A percentile compares a stretch with the other conserved stretches of the same genome.
phyloP scores from a whole-genome alignment of 2,888 invertebrate species.

The Sphecodes monilicornis region DNA sequence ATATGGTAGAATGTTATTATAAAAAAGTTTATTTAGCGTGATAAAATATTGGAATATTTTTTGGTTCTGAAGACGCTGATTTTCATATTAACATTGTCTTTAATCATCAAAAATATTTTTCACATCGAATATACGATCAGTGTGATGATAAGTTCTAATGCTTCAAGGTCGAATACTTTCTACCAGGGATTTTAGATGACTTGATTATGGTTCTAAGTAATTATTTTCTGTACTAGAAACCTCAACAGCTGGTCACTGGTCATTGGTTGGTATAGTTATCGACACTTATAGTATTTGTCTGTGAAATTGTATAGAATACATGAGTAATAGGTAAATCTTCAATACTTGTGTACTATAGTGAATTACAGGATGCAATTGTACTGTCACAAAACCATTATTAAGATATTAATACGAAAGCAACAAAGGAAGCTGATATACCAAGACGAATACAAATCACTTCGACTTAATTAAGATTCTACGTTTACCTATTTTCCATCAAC shows the following conservation, averaged over 20 bases:
- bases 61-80: too few species aligned
- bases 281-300: background rate
- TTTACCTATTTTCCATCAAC: background rate
- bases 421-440: conserved; percentile 35
- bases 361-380: conserved; percentile 39
- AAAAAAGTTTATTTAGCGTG: too few species aligned
- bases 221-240: background rate
- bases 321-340: background rate
- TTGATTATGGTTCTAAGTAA: background rate
- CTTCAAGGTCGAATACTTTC: background rate
- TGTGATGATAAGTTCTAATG: background rate
- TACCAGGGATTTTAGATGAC: background rate
- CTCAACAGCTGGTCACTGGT: background rate
- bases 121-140: too few species aligned
- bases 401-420: conserved; percentile 47
- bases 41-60: too few species aligned
- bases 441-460: conserved; percentile 29
- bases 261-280: background rate
- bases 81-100: too few species aligned
- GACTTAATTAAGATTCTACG: conserved; percentile 27
- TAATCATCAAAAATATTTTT: too few species aligned
- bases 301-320: conserved; percentile 1
- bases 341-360: conserved; percentile 21
- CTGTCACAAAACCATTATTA: conserved; percentile 22
- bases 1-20: too few species aligned